Evolutionary conservation across 2,797 vertebrate species (phyloP).

Genomic region (Passerculus sandwichensis): DNA sequence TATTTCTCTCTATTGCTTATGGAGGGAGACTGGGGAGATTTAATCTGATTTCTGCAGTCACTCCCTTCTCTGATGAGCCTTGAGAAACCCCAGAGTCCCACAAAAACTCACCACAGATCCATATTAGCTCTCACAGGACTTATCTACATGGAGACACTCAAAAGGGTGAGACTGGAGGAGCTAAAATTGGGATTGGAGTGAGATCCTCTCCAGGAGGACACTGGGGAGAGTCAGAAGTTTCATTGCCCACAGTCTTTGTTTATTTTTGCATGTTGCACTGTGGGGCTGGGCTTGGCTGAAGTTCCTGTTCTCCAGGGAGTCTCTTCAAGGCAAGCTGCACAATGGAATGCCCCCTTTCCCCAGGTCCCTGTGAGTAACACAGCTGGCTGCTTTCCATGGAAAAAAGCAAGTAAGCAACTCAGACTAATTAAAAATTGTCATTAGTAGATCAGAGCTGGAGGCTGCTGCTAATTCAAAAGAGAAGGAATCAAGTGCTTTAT

Average conservation of each 20-base stretch:
- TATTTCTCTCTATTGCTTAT: not conserved
- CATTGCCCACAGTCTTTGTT: not conserved
- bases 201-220: not conserved
- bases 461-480: slow-evolving; percentile 12
- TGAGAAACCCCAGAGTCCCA: not conserved
- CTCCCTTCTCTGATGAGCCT: not conserved
- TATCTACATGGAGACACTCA: not conserved
- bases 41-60: not conserved
- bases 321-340: not conserved
- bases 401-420: not conserved
- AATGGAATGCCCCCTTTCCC: not conserved
- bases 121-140: not conserved
- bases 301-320: not conserved
- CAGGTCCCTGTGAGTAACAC: not conserved
- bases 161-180: not conserved
- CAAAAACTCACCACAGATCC: not conserved
- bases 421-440: slow-evolving; percentile 16
- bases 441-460: slow-evolving; percentile 8
- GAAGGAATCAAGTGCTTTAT: not conserved
- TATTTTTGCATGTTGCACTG: not conserved
- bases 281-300: not conserved
- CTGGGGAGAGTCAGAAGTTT: not conserved
- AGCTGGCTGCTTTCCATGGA: not conserved
- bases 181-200: not conserved
- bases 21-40: not conserved